Evolutionary conservation across 1,140 invertebrate species (phyloP), one percentile per base, ranked within the genome.

Genomic region (Drosophila asahinai): DNA sequence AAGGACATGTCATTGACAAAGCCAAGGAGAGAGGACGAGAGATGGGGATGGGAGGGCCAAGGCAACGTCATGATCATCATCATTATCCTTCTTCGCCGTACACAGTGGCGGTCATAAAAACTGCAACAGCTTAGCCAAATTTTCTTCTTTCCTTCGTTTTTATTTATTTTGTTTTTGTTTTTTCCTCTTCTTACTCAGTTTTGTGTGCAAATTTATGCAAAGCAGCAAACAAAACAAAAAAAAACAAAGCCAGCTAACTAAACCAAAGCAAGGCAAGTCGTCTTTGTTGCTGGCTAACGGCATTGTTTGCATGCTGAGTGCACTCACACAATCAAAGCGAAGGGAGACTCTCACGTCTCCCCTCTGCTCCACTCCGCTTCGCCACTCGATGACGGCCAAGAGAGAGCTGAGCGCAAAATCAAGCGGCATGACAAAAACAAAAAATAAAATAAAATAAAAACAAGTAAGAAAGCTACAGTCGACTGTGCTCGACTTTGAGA

Each of bases 81-180:
- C 73, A 75, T 54, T 47, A 60, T 68, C 54, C 64, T 65, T 74
- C 55, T 61, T 62, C 59, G 54, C 40, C 52, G 33, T 63, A 40
- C 27, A 84, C 82, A 86, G 75, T 83, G 76, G 60, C 63, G 79
- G 55, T 77, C 75, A 83, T 82, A 86, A 83, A 77, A 70, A 86
- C 81, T 70, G 82, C 82, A 81, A 70, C 67, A 64, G 62, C 61
- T 61, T 62, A 52, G 70, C 58, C 51, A 45, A 78, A 77, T 67
- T 55, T 70, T 71, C 38, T 30, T 67, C 38, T 51, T 62, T 42
- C 17, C 59, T 42, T 2, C 38, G 12, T 40, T 67, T 52, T 66
- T 52, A 45, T 74, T 30, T 17, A 15, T 6, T 49, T 43, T 33
- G 15, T 17, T 60, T 36, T 12, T 33, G 3, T 68, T 57, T 42